Evolutionary conservation across 1,140 invertebrate genomes (phyloP).

Genomic region (Globodera ellingtonae): DNA sequence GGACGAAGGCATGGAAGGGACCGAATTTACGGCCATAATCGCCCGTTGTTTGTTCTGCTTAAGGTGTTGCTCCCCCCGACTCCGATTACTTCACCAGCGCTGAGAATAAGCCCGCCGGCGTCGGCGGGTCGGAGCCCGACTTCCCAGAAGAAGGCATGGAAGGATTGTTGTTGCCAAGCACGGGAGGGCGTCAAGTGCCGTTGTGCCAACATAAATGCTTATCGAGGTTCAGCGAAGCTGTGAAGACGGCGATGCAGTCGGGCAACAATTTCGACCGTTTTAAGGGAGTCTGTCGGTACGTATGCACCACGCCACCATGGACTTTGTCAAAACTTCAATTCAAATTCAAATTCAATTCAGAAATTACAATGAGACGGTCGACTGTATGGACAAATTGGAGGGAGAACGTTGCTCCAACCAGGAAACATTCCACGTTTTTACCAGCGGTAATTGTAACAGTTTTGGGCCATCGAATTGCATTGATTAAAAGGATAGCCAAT

Average conservation of each 20-base stretch:
- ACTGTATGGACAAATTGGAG: constrained; percentile 29
- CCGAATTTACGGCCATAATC: background rate
- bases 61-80: background rate
- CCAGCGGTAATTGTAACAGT: constrained; percentile 15
- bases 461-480: too few species aligned
- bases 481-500: too few species aligned
- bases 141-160: constrained; percentile 3
- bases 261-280: constrained; percentile 31
- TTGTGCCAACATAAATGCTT: constrained; percentile 15
- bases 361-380: constrained; percentile 36
- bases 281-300: constrained; percentile 27
- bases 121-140: background rate
- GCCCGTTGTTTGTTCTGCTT: background rate
- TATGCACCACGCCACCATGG: background rate
- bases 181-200: background rate
- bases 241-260: constrained; percentile 22
- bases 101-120: background rate
- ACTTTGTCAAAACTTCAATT: background rate
- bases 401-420: constrained; percentile 28
- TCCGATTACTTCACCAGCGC: constrained; percentile 12
- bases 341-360: constrained; percentile 14
- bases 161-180: background rate
- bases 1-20: constrained; percentile 17
- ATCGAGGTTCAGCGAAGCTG: constrained; percentile 26
- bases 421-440: constrained; percentile 35